These are phyloP conservation scores for Helicolenus hilgendorfi DNA, from an alignment of 2,797 vertebrate genomes.

Conservation along the genomic window DNA sequence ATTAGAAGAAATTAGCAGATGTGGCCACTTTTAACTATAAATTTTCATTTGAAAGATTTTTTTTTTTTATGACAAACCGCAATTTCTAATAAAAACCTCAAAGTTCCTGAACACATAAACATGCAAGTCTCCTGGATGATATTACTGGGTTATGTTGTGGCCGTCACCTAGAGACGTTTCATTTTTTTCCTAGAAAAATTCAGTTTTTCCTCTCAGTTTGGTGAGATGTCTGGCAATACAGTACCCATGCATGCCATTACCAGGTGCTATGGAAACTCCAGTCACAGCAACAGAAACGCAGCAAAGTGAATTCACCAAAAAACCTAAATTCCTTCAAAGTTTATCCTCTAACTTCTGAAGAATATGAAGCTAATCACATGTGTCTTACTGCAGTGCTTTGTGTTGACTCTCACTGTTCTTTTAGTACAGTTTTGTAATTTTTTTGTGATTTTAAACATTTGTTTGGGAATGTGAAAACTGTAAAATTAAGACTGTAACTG, in stretches of 20 bases:
- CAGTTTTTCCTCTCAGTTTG: neutral
- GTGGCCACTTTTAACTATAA: neutral
- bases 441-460: no score
- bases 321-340: no score
- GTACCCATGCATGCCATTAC: neutral
- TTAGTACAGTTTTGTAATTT: accelerated
- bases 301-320: no score
- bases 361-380: no score
- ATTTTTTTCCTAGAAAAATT: no score
- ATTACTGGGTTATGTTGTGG: neutral
- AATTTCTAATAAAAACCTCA: neutral
- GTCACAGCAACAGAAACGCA: no score
- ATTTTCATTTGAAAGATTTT: neutral
- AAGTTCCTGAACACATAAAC: neutral
- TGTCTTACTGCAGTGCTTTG: no score
- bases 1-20: neutral
- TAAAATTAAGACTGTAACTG: no score
- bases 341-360: no score
- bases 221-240: neutral
- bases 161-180: accelerated
- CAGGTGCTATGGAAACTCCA: no score
- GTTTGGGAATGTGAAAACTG: no score
- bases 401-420: accelerated
- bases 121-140: neutral
- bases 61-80: neutral